Evolutionary conservation across 1,140 invertebrate genomes (phyloP).

Genomic region (Macrobrachium nipponense): DNA sequence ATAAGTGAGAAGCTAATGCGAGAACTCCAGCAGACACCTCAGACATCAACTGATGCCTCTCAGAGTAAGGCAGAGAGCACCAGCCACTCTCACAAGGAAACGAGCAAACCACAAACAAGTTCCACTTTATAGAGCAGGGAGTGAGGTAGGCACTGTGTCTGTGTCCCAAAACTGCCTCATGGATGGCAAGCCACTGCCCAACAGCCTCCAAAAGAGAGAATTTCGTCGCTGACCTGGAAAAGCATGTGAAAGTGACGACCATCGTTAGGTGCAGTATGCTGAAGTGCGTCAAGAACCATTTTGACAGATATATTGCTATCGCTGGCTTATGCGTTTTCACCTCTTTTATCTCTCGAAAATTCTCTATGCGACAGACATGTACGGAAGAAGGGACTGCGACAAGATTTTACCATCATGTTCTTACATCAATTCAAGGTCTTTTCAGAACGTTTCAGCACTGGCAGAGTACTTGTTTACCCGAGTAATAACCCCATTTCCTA

Average conservation of each 20-base stretch:
- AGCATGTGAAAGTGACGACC: conserved; percentile 71
- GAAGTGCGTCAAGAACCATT: conserved; percentile 59
- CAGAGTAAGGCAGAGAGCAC: background rate
- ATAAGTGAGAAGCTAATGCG: too few species aligned
- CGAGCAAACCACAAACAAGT: background rate
- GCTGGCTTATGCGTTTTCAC: conserved; percentile 30
- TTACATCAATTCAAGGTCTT: conserved; percentile 64
- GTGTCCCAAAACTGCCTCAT: conserved; percentile 71
- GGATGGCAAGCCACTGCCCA: conserved; percentile 77
- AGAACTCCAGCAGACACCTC: too few species aligned
- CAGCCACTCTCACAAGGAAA: conserved; percentile 65
- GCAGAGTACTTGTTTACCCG: conserved; percentile 42
- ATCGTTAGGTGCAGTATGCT: conserved; percentile 72
- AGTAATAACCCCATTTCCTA: conserved; percentile 24
- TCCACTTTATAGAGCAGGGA: background rate
- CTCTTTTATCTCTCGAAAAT: conserved; percentile 53
- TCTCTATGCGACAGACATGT: conserved; percentile 63
- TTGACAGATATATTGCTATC: conserved; percentile 34
- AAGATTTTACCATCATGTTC: conserved; percentile 60
- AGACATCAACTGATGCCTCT: too few species aligned
- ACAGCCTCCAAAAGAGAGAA: conserved; percentile 71
- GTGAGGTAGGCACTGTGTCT: background rate
- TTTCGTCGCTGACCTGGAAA: conserved; percentile 72
- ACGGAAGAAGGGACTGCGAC: conserved; percentile 59
- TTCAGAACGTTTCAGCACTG: conserved; percentile 56